Evolutionary conservation across 2,797 vertebrate species (phyloP).

Genomic region (Periparus ater): DNA sequence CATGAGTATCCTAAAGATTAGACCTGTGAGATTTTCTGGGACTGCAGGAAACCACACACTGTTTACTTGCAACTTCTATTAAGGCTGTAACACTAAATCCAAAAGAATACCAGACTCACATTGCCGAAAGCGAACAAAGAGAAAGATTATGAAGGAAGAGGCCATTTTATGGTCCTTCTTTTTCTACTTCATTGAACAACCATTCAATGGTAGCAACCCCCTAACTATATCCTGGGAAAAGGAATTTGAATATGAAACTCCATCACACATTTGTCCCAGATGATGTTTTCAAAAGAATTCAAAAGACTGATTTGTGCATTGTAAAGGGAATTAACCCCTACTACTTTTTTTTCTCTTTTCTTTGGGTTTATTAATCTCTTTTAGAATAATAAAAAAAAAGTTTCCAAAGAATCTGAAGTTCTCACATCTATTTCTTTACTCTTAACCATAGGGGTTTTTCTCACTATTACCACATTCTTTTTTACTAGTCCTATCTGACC

Average conservation of each 20-base stretch:
- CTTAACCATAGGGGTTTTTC: background rate
- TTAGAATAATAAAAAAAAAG: background rate
- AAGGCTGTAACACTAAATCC: background rate
- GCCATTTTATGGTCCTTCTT: background rate
- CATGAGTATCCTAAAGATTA: background rate
- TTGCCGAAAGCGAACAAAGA: background rate
- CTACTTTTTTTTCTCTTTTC: background rate
- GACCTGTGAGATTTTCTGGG: background rate
- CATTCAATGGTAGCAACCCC: background rate
- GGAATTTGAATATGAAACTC: background rate
- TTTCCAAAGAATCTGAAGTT: background rate
- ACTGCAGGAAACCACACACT: background rate
- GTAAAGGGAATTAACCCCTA: background rate
- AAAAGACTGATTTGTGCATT: background rate
- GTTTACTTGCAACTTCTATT: background rate
- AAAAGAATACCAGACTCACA: background rate
- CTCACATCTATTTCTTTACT: background rate
- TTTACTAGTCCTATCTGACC: background rate
- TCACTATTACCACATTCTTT: background rate
- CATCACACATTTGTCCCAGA: background rate
- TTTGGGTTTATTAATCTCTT: background rate
- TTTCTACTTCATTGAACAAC: background rate
- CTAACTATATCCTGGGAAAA: background rate
- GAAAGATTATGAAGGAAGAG: background rate
- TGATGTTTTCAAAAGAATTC: background rate